Percentiles rank a stretch among this genome's conserved stretches.
Conservation (phyloP, 2,888 invertebrate species). For the Limnephilus auricula region DNA sequence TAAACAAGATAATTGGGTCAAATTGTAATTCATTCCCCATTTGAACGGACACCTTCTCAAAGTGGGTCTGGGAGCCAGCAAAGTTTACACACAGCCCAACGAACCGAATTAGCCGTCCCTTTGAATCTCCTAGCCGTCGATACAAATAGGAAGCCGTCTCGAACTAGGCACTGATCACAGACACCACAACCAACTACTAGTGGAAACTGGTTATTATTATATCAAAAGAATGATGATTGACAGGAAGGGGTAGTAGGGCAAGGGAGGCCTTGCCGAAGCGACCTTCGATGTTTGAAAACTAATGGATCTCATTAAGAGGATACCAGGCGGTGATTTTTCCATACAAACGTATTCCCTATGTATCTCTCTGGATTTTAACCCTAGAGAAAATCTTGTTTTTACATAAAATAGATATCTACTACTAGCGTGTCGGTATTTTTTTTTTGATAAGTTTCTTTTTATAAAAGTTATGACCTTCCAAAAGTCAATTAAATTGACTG, state of each 20-base stretch:
- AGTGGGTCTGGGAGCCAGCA: neutral
- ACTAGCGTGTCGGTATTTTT: too few relatives aligned
- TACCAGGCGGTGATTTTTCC: too few relatives aligned
- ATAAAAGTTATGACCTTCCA: too few relatives aligned
- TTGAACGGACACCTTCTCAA: conserved; percentile 51
- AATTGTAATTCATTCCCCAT: conserved; percentile 59
- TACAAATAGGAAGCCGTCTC: neutral
- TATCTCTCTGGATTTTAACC: too few relatives aligned
- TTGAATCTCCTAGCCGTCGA: neutral
- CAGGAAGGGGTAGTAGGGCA: neutral
- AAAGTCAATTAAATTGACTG: too few relatives aligned
- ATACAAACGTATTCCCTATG: too few relatives aligned
- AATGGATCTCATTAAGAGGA: neutral
- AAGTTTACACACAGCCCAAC: conserved; percentile 19
- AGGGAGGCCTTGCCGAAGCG: neutral
- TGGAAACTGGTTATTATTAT: neutral
- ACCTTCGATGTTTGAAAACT: neutral
- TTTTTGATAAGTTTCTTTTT: too few relatives aligned
- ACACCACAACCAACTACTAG: neutral
- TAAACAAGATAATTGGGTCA: conserved; percentile 49
- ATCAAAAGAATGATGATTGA: neutral
- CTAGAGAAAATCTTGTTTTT: too few relatives aligned
- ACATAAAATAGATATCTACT: too few relatives aligned
- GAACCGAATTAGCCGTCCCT: conserved; percentile 52
- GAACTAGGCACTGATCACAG: neutral